These are phyloP conservation scores for Turdus rufiventris DNA, from an alignment of 2,113 vertebrate species.

Conservation along the genomic window DNA sequence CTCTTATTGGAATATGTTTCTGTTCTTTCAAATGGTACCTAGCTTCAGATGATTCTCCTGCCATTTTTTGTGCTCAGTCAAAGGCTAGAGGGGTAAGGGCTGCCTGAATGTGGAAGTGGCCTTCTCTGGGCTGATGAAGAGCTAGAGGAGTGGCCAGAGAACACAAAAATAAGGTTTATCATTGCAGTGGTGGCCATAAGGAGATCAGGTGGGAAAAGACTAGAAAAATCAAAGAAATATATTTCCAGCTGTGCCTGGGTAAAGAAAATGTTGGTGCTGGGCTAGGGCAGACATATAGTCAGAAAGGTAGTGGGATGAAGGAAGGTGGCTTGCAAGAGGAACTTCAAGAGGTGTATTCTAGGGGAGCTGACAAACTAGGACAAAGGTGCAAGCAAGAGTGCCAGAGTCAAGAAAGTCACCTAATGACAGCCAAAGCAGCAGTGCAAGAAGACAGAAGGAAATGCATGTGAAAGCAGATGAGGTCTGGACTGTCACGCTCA, in stretches of 20 bases:
- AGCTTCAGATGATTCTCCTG: neutral
- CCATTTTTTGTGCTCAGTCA: fast-evolving
- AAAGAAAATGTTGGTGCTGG: neutral
- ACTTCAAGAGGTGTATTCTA: neutral
- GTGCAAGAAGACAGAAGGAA: neutral
- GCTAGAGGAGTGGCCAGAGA: neutral
- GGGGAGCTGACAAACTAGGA: neutral
- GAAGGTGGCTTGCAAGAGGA: neutral
- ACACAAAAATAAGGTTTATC: neutral
- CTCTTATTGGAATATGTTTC: neutral
- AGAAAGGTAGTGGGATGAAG: neutral
- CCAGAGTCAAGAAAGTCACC: neutral
- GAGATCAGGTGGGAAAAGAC: neutral
- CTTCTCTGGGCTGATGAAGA: neutral
- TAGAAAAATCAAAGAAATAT: neutral
- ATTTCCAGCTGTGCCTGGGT: neutral
- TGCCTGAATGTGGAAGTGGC: neutral
- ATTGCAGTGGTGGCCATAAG: neutral
- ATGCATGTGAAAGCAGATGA: neutral
- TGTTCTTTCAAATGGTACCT: neutral
- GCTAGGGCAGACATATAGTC: neutral
- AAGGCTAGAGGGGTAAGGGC: neutral
- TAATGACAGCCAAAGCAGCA: neutral
- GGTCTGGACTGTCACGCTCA: fast-evolving
- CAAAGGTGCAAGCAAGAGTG: neutral